These are phyloP conservation scores for Micronisus gabar DNA, from an alignment of 2,113 vertebrate genomes.

Conservation along the genomic window DNA sequence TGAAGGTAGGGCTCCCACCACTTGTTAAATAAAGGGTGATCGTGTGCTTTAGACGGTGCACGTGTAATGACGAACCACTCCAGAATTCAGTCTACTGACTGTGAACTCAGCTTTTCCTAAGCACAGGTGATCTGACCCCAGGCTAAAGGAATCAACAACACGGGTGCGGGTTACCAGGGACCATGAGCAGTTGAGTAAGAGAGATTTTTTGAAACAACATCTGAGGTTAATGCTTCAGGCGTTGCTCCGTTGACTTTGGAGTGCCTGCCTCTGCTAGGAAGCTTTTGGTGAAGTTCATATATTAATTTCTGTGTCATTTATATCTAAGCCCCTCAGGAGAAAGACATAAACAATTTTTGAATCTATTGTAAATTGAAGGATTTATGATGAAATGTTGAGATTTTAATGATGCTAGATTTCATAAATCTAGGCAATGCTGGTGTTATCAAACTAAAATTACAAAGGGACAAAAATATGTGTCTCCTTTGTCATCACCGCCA, in stretches of 20 bases:
- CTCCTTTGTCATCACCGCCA: constrained; percentile 1
- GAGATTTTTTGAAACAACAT: not conserved
- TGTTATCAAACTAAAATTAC: constrained; percentile 2
- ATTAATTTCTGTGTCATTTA: not conserved
- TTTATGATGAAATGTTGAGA: constrained; percentile 31
- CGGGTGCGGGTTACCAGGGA: not conserved
- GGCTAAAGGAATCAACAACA: not conserved
- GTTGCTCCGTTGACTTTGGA: not conserved
- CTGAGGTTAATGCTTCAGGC: not conserved
- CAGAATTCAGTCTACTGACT: not conserved
- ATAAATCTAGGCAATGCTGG: constrained; percentile 16
- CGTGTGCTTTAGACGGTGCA: not conserved
- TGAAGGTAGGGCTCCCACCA: not conserved
- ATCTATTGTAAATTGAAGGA: not conserved
- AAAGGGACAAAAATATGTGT: constrained; percentile 18
- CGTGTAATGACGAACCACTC: not conserved
- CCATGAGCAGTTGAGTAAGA: not conserved
- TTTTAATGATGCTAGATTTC: constrained; percentile 32
- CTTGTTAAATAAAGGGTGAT: not conserved
- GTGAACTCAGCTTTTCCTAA: not conserved
- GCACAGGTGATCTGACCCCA: not conserved
- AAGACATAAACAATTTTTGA: not conserved
- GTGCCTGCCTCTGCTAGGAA: not conserved
- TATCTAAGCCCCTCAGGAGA: not conserved
- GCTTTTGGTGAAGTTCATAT: not conserved